Conservation (phyloP, 2,113 vertebrate species). For the Mystacornis crossleyi region DNA sequence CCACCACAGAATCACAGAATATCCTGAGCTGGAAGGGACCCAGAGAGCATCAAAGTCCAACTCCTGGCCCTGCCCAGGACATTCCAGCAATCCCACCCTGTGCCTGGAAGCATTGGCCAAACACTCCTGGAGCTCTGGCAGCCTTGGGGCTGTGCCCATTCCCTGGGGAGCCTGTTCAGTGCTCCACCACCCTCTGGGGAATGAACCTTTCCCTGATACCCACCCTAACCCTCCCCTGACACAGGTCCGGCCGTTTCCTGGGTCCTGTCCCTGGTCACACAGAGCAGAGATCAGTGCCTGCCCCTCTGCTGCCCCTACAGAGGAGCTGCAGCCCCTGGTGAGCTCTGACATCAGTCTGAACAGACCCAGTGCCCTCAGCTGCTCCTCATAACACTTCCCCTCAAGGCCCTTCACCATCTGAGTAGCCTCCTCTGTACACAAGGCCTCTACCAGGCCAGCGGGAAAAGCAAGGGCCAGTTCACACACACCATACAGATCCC, state of each 20-base stretch:
- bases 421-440: neutral
- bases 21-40: neutral
- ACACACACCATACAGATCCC: rapidly evolving
- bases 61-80: neutral
- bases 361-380: neutral
- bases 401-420: neutral
- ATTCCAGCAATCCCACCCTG: neutral
- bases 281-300: neutral
- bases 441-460: neutral
- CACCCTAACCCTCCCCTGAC: rapidly evolving
- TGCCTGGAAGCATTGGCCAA: rapidly evolving
- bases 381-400: neutral
- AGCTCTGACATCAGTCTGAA: neutral
- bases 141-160: rapidly evolving
- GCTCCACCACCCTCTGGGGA: neutral
- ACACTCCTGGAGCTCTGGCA: neutral
- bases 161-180: neutral
- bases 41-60: neutral
- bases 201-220: neutral
- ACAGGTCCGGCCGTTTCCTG: neutral
- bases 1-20: neutral
- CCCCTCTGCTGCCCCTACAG: neutral
- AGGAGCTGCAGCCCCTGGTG: neutral
- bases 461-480: neutral
- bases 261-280: neutral